Conservation (phyloP, 2,113 vertebrate species). For the Paramisgurnus dabryanus region DNA sequence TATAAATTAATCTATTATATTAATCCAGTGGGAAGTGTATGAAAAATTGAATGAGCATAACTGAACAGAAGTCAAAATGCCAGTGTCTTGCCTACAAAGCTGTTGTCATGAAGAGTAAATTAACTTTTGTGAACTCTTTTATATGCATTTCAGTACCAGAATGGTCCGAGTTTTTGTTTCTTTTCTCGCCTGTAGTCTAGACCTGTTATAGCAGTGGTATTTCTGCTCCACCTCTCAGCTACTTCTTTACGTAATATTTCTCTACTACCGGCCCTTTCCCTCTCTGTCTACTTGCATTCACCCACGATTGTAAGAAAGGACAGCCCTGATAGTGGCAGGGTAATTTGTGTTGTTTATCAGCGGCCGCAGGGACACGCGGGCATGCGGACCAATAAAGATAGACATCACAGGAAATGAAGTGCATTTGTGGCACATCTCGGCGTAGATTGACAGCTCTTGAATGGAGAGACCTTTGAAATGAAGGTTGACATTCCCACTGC, state of each 20-base stretch:
- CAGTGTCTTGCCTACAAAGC: not conserved
- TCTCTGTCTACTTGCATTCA: not conserved
- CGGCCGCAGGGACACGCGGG: not conserved
- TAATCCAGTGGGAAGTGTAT: not conserved
- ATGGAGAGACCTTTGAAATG: slow-evolving; percentile 32
- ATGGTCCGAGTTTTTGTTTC: not conserved
- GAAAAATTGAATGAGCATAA: slow-evolving; percentile 12
- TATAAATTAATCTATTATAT: not conserved
- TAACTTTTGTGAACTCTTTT: not conserved
- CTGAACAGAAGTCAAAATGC: slow-evolving; percentile 5
- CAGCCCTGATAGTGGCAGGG: slow-evolving; percentile 28
- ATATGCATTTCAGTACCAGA: not conserved
- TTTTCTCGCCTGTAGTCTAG: too few relatives aligned
- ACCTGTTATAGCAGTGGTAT: too few relatives aligned
- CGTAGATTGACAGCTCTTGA: slow-evolving; percentile 10
- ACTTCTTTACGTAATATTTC: not conserved
- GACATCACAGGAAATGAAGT: slow-evolving; percentile 21
- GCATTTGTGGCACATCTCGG: slow-evolving; percentile 15
- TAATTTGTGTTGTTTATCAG: slow-evolving; percentile 45
- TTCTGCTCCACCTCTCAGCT: not conserved
- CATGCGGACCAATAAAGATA: slow-evolving; percentile 25
- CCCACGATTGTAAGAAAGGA: not conserved
- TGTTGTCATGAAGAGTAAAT: slow-evolving; percentile 14
- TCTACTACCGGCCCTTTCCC: not conserved
- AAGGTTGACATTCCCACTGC: slow-evolving; percentile 31